phyloP scores from a whole-genome alignment of 1,140 invertebrate species.

The Lanistes nyassanus region DNA sequence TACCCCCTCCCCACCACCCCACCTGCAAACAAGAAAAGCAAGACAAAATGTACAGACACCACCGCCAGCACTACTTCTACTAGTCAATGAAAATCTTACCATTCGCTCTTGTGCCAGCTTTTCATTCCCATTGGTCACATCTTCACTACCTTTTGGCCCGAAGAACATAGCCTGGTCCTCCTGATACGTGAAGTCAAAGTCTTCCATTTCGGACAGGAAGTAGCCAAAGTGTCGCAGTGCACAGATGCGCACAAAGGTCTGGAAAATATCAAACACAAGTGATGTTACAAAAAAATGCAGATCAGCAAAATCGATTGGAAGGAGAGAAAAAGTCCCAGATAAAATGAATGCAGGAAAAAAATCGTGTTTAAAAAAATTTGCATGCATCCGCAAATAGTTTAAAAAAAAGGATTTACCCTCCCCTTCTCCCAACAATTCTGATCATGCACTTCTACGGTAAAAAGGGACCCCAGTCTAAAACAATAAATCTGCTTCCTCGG shows the following conservation, averaged over 20 bases:
- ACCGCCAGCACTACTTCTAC: too few species aligned
- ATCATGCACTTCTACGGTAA: too few species aligned
- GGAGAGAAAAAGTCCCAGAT: neutral
- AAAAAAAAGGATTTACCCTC: neutral
- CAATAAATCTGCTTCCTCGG: too few species aligned
- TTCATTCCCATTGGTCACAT: constrained; percentile 36
- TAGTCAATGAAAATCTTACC: constrained; percentile 42
- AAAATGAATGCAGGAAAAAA: too few species aligned
- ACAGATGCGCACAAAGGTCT: constrained; percentile 63
- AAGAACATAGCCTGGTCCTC: constrained; percentile 56
- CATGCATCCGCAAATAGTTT: neutral
- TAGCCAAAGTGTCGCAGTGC: constrained; percentile 64
- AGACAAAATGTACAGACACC: too few species aligned
- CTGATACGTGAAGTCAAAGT: constrained; percentile 57
- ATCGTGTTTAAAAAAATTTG: neutral
- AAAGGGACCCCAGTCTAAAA: too few species aligned
- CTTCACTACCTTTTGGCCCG: constrained; percentile 50
- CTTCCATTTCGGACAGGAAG: constrained; percentile 54
- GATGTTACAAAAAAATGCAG: too few species aligned
- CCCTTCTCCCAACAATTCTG: too few species aligned
- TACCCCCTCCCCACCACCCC: too few species aligned
- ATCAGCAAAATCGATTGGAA: neutral
- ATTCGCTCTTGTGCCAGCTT: constrained; percentile 57
- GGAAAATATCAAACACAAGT: constrained; percentile 3
- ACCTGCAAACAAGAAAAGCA: too few species aligned